A percentile compares a stretch with the other conserved stretches of the same genome.
Evolutionary conservation across 2,113 vertebrate species (phyloP).

Genomic region (Sceloporus tristichus): DNA sequence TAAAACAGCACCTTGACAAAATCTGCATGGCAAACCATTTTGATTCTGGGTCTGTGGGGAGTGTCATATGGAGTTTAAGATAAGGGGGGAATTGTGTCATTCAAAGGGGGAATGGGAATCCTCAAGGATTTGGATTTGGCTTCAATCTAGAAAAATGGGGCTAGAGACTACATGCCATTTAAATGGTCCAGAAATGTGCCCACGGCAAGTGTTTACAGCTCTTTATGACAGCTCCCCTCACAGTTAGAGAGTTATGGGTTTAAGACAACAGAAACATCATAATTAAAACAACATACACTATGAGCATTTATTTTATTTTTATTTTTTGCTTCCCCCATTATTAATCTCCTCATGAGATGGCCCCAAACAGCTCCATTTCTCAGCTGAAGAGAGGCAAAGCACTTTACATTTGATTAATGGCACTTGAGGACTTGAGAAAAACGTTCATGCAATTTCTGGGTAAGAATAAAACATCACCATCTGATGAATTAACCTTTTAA

Average conservation of each 20-base stretch:
- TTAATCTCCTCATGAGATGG: conserved; percentile 60
- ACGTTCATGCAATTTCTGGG: conserved; percentile 44
- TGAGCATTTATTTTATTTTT: conserved; percentile 35
- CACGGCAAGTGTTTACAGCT: background rate
- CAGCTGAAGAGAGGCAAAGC: conserved; percentile 53
- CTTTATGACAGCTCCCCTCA: background rate
- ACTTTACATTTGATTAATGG: conserved; percentile 65
- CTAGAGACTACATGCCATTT: background rate
- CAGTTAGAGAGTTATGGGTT: conserved; percentile 40
- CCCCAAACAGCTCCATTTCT: conserved; percentile 67
- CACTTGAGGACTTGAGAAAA: conserved; percentile 50
- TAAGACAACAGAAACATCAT: conserved; percentile 46
- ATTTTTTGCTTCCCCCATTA: conserved; percentile 35
- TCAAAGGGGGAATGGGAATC: background rate
- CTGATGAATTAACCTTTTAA: conserved; percentile 61
- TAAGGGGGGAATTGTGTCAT: no score
- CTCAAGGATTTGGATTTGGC: background rate
- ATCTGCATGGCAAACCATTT: background rate
- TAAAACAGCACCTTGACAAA: no score
- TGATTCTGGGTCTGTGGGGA: background rate
- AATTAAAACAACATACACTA: conserved; percentile 57
- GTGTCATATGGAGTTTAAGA: background rate
- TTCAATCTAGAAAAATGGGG: no score
- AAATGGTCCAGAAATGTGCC: background rate
- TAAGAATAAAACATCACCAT: conserved; percentile 54